Conservation (phyloP, 2,113 vertebrate genomes). For the Psettodes erumei region DNA sequence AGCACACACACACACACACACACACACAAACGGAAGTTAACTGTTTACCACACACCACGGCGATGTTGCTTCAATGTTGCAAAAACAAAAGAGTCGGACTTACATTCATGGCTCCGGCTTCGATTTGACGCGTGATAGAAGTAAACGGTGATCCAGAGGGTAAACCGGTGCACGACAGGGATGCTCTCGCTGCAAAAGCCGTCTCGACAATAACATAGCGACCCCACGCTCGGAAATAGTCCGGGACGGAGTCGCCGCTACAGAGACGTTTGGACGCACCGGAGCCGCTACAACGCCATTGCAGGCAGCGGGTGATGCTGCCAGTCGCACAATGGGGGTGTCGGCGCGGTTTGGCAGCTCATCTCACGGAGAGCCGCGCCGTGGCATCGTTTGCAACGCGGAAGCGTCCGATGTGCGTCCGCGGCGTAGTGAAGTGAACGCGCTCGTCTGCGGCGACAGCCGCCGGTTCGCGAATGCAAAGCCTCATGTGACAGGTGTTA, state of each 20-base stretch:
- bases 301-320: constrained; percentile 79
- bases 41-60: constrained; percentile 57
- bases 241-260: constrained; percentile 54
- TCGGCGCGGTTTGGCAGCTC: constrained; percentile 53
- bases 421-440: not conserved
- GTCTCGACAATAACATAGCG: constrained; percentile 51
- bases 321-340: constrained; percentile 72
- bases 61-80: constrained; percentile 64
- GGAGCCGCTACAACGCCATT: constrained; percentile 83
- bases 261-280: constrained; percentile 67
- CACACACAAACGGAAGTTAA: constrained; percentile 63
- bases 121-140: constrained; percentile 47
- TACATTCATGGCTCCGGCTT: constrained; percentile 77
- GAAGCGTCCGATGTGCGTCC: constrained; percentile 5
- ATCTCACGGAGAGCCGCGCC: constrained; percentile 42
- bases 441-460: not conserved
- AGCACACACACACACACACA: constrained; percentile 21
- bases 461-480: constrained; percentile 4
- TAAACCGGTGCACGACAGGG: constrained; percentile 8
- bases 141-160: constrained; percentile 52
- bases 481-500: constrained; percentile 79
- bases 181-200: constrained; percentile 30
- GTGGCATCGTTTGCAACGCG: constrained; percentile 7
- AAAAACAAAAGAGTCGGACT: constrained; percentile 84
- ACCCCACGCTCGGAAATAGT: constrained; percentile 46